phyloP scores from a whole-genome alignment of 2,888 invertebrate species.

The Chloromyia formosa region DNA sequence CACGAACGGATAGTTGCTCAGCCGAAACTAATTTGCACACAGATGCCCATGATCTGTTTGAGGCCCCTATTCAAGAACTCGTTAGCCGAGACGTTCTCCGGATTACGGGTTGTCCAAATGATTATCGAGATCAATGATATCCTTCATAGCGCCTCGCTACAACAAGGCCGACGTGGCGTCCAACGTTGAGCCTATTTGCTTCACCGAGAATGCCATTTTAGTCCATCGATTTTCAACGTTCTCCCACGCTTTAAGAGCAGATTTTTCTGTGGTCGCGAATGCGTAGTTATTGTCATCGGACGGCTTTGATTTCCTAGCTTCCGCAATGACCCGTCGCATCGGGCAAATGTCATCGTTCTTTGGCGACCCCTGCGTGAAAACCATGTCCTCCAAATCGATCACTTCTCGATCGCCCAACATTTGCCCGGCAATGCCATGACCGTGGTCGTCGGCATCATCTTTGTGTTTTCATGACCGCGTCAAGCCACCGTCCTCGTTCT shows the following conservation, averaged over 20 bases:
- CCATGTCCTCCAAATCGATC: slow-evolving; percentile 91
- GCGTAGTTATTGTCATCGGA: slow-evolving; percentile 86
- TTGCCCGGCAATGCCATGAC: slow-evolving; percentile 67
- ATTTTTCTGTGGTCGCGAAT: slow-evolving; percentile 71
- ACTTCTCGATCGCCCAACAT: slow-evolving; percentile 77
- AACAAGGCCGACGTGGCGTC: slow-evolving; percentile 77
- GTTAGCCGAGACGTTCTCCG: slow-evolving; percentile 90
- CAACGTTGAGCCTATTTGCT: slow-evolving; percentile 61
- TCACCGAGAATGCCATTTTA: slow-evolving; percentile 57
- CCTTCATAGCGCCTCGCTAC: slow-evolving; percentile 75
- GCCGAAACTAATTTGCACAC: background rate
- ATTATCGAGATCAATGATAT: slow-evolving; percentile 95
- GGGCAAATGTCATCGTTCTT: slow-evolving; percentile 95
- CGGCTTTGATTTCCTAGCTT: slow-evolving; percentile 96
- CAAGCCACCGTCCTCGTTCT: slow-evolving; percentile 73
- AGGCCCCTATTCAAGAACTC: slow-evolving; percentile 60
- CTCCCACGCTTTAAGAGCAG: slow-evolving; percentile 79
- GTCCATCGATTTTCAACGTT: slow-evolving; percentile 83
- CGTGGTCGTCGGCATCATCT: no score
- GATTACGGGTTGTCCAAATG: slow-evolving; percentile 94
- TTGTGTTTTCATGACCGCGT: slow-evolving; percentile 62
- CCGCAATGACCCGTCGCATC: slow-evolving; percentile 96
- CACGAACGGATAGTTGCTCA: background rate
- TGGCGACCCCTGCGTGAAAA: slow-evolving; percentile 96
- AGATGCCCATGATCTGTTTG: slow-evolving; percentile 59